Percentiles rank a stretch among this genome's conserved stretches.
phyloP scores from a whole-genome alignment of 2,113 vertebrate species.

The Tragelaphus scriptus region DNA sequence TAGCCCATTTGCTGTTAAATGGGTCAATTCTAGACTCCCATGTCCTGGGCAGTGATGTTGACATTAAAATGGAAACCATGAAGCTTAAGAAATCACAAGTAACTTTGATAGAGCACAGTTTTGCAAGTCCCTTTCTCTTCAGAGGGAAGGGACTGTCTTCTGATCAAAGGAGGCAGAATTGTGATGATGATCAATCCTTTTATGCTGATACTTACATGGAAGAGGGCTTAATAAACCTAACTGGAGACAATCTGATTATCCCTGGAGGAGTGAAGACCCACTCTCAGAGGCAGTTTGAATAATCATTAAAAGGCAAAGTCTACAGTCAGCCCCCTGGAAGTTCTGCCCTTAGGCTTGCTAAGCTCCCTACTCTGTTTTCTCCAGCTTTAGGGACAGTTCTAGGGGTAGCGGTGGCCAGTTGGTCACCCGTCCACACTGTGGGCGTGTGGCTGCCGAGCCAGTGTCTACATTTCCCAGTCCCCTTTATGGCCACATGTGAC shows the following conservation, averaged over 20 bases:
- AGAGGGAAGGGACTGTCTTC: constrained; percentile 93
- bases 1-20: not conserved
- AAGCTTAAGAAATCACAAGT: not conserved
- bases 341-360: not conserved
- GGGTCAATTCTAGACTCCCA: not conserved
- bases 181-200: constrained; percentile 98
- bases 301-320: not conserved
- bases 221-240: constrained; percentile 98
- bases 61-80: constrained; percentile 4
- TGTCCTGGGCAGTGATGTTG: not conserved
- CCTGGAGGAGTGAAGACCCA: constrained; percentile 93
- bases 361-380: not conserved
- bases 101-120: not conserved
- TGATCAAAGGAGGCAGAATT: constrained; percentile 96
- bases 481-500: not conserved
- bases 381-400: not conserved
- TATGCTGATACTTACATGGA: constrained; percentile 97
- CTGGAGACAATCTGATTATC: constrained; percentile 96
- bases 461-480: not conserved
- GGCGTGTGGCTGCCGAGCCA: not conserved
- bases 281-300: not conserved
- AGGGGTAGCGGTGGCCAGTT: not conserved
- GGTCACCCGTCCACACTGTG: not conserved
- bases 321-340: not conserved
- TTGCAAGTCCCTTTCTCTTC: not conserved